These are phyloP conservation scores for Dexiosoma caninum DNA, from an alignment of 2,888 invertebrate species.

Conservation along the genomic window DNA sequence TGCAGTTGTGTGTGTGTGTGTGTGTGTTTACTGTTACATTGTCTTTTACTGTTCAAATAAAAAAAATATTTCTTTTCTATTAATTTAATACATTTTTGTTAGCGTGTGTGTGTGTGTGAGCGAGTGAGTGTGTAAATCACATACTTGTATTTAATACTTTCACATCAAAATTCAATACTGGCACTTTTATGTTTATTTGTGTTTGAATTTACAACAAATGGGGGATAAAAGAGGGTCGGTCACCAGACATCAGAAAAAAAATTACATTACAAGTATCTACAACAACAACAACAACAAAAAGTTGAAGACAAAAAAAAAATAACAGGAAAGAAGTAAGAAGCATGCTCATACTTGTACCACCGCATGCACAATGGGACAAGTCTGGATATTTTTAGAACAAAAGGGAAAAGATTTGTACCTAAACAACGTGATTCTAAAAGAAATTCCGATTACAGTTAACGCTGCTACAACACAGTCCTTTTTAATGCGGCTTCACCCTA, in stretches of 20 bases:
- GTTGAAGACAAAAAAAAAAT: neutral
- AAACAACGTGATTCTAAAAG: too few relatives aligned
- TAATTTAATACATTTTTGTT: constrained; percentile 19
- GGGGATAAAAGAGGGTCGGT: constrained; percentile 48
- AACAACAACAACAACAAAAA: neutral
- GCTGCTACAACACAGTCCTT: too few relatives aligned
- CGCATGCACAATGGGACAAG: neutral
- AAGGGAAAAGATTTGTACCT: neutral
- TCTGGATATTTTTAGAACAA: neutral
- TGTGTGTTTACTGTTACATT: neutral
- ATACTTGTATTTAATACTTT: constrained; percentile 32
- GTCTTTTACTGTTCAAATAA: constrained; percentile 13
- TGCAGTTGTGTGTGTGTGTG: neutral
- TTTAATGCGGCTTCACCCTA: too few relatives aligned
- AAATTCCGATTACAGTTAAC: too few relatives aligned
- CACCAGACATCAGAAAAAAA: constrained; percentile 51
- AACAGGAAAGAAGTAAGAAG: constrained; percentile 15
- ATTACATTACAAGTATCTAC: too few relatives aligned
- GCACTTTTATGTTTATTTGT: neutral
- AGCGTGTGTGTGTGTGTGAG: neutral
- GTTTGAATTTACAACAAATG: neutral
- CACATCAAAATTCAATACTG: constrained; percentile 22
- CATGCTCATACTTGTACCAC: neutral
- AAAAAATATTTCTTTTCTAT: constrained; percentile 35
- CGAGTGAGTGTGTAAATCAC: neutral